Conservation (phyloP, 2,888 invertebrate species). For the Heteromurus nitidus region DNA sequence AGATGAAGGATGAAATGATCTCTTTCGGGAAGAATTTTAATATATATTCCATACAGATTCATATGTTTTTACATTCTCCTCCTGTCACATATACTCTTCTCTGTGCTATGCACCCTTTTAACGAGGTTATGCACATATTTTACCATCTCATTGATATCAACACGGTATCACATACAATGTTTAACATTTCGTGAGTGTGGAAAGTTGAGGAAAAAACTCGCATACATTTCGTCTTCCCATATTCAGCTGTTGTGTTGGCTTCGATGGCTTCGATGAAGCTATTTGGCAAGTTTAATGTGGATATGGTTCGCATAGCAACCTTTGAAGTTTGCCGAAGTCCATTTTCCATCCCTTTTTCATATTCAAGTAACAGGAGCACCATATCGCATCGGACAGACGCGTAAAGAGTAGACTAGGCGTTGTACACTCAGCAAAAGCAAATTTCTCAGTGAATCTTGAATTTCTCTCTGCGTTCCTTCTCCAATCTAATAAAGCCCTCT, state of each 20-base stretch:
- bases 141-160: slow-evolving; percentile 56
- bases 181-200: slow-evolving; percentile 31
- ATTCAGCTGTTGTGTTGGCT: slow-evolving; percentile 61
- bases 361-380: neutral
- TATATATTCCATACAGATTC: slow-evolving; percentile 56
- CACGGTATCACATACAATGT: slow-evolving; percentile 11
- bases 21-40: slow-evolving; percentile 57
- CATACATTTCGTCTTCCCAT: slow-evolving; percentile 1
- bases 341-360: slow-evolving; percentile 64
- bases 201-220: slow-evolving; percentile 27
- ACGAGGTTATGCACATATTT: slow-evolving; percentile 65
- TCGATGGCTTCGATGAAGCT: slow-evolving; percentile 60
- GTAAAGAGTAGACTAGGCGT: slow-evolving; percentile 22
- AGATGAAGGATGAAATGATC: too few relatives aligned
- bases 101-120: slow-evolving; percentile 7
- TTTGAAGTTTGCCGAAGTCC: slow-evolving; percentile 73
- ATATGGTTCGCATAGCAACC: slow-evolving; percentile 70
- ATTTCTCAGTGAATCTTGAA: slow-evolving; percentile 47
- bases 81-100: slow-evolving; percentile 27
- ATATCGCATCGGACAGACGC: slow-evolving; percentile 18
- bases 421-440: slow-evolving; percentile 11
- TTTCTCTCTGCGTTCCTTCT: slow-evolving; percentile 63
- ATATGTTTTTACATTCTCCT: slow-evolving; percentile 48
- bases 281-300: slow-evolving; percentile 67
- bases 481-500: slow-evolving; percentile 71